Evolutionary conservation across 2,888 invertebrate species (phyloP).

Genomic region (Meganola albula): DNA sequence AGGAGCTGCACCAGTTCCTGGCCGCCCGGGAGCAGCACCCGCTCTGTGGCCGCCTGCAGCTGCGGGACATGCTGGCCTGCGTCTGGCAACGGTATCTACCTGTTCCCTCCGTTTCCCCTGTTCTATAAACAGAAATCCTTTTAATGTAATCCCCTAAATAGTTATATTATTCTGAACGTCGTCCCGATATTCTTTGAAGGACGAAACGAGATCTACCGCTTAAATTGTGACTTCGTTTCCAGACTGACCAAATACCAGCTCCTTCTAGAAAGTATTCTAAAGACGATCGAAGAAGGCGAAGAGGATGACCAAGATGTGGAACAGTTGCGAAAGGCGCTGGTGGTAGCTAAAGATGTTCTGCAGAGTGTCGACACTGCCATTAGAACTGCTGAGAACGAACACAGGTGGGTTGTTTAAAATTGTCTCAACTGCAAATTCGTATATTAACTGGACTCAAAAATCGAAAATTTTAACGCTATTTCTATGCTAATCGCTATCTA

Average conservation of each 20-base stretch:
- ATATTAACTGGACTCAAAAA: too few relatives aligned
- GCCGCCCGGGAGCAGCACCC: slow-evolving; percentile 87
- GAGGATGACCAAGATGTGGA: slow-evolving; percentile 49
- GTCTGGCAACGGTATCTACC: slow-evolving; percentile 67
- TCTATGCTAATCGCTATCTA: too few relatives aligned
- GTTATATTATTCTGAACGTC: not conserved
- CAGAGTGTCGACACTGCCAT: slow-evolving; percentile 66
- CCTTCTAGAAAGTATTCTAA: slow-evolving; percentile 60
- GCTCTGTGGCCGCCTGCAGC: slow-evolving; percentile 87
- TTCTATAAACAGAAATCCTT: not conserved
- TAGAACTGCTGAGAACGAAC: slow-evolving; percentile 65
- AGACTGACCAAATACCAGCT: slow-evolving; percentile 72
- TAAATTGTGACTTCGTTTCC: too few relatives aligned
- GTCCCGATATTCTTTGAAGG: not conserved
- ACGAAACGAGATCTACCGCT: too few relatives aligned
- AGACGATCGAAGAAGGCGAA: slow-evolving; percentile 45
- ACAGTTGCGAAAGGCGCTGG: slow-evolving; percentile 44
- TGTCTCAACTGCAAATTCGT: too few relatives aligned
- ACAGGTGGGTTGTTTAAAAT: slow-evolving; percentile 51
- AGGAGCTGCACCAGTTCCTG: slow-evolving; percentile 87
- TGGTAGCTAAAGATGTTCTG: slow-evolving; percentile 62
- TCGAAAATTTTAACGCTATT: too few relatives aligned
- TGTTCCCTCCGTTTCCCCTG: not conserved
- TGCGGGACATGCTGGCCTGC: slow-evolving; percentile 84
- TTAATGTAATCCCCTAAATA: not conserved